A percentile compares a stretch with the other conserved stretches of the same genome.
Evolutionary conservation across 2,797 vertebrate species (phyloP).

Genomic region (Etheostoma perlongum): DNA sequence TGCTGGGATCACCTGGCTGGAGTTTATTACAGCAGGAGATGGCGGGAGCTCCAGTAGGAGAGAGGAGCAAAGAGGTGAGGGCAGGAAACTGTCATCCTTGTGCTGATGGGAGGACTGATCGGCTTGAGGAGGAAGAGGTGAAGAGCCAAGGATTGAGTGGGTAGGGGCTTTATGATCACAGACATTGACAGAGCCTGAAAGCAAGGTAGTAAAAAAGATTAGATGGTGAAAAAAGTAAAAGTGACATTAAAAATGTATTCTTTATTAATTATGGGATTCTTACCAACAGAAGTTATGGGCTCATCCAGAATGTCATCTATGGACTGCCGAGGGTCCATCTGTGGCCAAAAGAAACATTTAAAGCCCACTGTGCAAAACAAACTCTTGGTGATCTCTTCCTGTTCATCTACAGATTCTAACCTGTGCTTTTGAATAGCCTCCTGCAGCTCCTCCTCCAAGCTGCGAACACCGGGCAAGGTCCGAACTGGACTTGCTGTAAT

Average conservation of each 20-base stretch:
- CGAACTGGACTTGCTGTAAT: conserved; percentile 87
- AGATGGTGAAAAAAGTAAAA: conserved; percentile 35
- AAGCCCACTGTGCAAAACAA: conserved; percentile 12
- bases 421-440: conserved; percentile 94
- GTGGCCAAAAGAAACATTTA: conserved; percentile 40
- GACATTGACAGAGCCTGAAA: conserved; percentile 69
- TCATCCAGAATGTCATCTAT: conserved; percentile 92
- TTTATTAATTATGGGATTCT: conserved; percentile 46
- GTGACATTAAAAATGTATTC: conserved; percentile 6
- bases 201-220: conserved; percentile 34
- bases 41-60: conserved; percentile 86
- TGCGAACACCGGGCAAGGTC: conserved; percentile 77
- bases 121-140: conserved; percentile 53
- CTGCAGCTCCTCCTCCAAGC: conserved; percentile 92
- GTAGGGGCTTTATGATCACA: conserved; percentile 72
- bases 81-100: conserved; percentile 83
- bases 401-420: conserved; percentile 68
- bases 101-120: conserved; percentile 70
- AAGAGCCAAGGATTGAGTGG: conserved; percentile 39
- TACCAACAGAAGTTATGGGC: conserved; percentile 81
- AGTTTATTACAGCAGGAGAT: conserved; percentile 80
- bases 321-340: conserved; percentile 91
- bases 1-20: conserved; percentile 76
- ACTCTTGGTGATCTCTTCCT: conserved; percentile 2
- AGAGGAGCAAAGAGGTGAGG: conserved; percentile 87